These are phyloP conservation scores for Solenopsis fugax DNA, from an alignment of 1,140 invertebrate genomes.

Conservation along the genomic window DNA sequence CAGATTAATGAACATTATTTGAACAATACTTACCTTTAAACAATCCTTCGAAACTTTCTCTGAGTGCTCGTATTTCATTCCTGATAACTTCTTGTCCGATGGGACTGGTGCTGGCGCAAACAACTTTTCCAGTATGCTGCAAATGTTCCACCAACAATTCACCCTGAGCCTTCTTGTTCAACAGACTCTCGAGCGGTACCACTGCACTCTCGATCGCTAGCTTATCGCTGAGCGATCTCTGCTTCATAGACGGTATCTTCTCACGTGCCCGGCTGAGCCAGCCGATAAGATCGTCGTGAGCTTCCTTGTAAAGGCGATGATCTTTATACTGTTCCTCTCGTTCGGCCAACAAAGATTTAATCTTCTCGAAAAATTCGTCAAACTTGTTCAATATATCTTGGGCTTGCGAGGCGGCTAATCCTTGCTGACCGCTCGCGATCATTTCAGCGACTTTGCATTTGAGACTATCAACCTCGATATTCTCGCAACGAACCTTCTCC, in stretches of 20 bases:
- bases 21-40: slow-evolving; percentile 88
- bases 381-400: slow-evolving; percentile 92
- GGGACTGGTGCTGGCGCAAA: slow-evolving; percentile 93
- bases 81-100: slow-evolving; percentile 93
- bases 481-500: slow-evolving; percentile 96
- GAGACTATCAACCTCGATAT: slow-evolving; percentile 96
- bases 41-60: slow-evolving; percentile 94
- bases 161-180: slow-evolving; percentile 96
- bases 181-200: slow-evolving; percentile 93
- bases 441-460: slow-evolving; percentile 96
- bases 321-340: slow-evolving; percentile 95
- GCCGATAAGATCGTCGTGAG: slow-evolving; percentile 94
- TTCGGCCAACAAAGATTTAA: slow-evolving; percentile 89
- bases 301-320: slow-evolving; percentile 95
- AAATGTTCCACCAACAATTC: slow-evolving; percentile 95
- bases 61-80: slow-evolving; percentile 94
- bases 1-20: neutral
- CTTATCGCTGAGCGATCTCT: slow-evolving; percentile 94
- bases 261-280: slow-evolving; percentile 95
- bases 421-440: slow-evolving; percentile 94
- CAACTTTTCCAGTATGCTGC: slow-evolving; percentile 94
- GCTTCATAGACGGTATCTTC: slow-evolving; percentile 95
- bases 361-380: slow-evolving; percentile 87
- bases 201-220: slow-evolving; percentile 95
- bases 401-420: slow-evolving; percentile 93